A percentile compares a stretch with the other conserved stretches of the same genome.
Conservation (phyloP, 2,888 invertebrate species). For the Saturnia japonica region DNA sequence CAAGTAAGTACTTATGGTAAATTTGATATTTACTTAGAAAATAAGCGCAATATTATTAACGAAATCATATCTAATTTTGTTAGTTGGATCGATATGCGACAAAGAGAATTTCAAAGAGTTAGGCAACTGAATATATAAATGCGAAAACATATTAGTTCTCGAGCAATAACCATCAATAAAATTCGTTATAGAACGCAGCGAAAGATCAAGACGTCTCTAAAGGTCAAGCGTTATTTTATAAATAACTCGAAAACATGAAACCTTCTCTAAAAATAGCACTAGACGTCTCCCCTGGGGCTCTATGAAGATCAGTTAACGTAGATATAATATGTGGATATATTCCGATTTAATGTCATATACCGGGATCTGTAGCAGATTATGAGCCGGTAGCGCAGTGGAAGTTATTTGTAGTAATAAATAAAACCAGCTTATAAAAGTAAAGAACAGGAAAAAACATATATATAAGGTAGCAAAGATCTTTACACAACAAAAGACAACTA, state of each 20-base stretch:
- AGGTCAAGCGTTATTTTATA: conserved; percentile 9
- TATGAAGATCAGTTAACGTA: conserved; percentile 5
- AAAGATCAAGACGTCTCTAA: not conserved
- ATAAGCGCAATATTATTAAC: not conserved
- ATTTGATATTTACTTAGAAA: not conserved
- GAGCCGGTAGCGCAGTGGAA: too few species aligned
- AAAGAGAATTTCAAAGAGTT: not conserved
- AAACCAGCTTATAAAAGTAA: too few species aligned
- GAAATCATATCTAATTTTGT: not conserved
- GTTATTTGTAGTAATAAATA: too few species aligned
- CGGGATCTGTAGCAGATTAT: too few species aligned
- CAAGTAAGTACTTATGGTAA: too few species aligned
- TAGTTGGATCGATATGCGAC: not conserved
- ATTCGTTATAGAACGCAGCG: not conserved
- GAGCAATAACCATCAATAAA: not conserved
- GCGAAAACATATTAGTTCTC: not conserved
- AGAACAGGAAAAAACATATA: too few species aligned
- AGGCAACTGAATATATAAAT: not conserved
- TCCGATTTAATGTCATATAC: not conserved
- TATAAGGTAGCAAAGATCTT: too few species aligned
- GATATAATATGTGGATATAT: not conserved
- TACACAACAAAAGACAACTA: too few species aligned
- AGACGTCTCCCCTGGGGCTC: conserved; percentile 5
- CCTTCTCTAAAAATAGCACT: conserved; percentile 19
- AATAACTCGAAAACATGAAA: conserved; percentile 13